A percentile compares a stretch with the other conserved stretches of the same genome.
Conservation (phyloP, 2,113 vertebrate genomes). For the Cottus gobio region DNA sequence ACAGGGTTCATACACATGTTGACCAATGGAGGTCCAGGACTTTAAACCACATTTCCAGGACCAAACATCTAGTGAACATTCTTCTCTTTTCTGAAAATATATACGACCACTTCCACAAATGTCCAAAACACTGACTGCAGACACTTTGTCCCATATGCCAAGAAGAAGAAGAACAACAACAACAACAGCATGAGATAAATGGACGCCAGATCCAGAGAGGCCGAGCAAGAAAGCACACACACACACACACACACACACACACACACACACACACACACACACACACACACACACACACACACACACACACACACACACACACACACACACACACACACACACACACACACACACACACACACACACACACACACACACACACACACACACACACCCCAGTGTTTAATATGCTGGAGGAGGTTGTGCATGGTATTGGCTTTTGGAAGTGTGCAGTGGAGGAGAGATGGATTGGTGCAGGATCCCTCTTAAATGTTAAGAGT, state of each 20-base stretch:
- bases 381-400: neutral
- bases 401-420: constrained; percentile 72
- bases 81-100: too few relatives aligned
- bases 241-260: neutral
- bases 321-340: neutral
- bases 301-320: neutral
- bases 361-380: neutral
- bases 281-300: neutral
- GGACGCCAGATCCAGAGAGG: neutral
- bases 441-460: constrained; percentile 47
- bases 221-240: neutral
- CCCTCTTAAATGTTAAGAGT: constrained; percentile 82
- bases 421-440: constrained; percentile 61
- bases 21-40: too few relatives aligned
- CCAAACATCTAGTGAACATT: too few relatives aligned
- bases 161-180: neutral
- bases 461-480: constrained; percentile 79
- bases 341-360: neutral
- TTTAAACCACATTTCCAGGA: too few relatives aligned
- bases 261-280: neutral
- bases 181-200: constrained; percentile 39
- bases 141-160: too few relatives aligned
- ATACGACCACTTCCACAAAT: too few relatives aligned
- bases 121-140: too few relatives aligned
- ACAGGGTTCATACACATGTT: too few relatives aligned